These are phyloP conservation scores for Sebastes vulpes DNA, from an alignment of 2,797 vertebrate genomes.

Conservation along the genomic window DNA sequence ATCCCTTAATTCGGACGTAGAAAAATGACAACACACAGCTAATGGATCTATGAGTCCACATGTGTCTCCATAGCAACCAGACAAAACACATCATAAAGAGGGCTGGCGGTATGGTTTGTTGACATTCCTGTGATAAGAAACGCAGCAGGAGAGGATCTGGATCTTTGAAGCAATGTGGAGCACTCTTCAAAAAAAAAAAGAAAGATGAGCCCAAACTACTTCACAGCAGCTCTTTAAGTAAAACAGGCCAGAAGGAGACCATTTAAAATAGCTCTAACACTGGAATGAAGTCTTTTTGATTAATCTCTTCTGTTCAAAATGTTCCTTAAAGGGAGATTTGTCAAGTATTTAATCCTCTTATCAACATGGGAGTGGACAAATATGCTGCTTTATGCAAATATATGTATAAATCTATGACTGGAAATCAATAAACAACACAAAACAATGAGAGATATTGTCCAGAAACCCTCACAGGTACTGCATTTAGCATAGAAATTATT, in stretches of 20 bases:
- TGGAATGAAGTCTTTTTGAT: not conserved
- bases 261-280: not conserved
- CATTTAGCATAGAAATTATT: no score
- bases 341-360: no score
- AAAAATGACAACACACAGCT: not conserved
- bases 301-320: no score
- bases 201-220: not conserved
- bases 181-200: not conserved
- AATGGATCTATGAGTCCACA: not conserved
- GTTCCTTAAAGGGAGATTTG: no score
- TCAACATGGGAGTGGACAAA: no score
- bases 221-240: conserved; percentile 14
- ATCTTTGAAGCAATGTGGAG: not conserved
- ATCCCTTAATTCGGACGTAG: not conserved
- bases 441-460: no score
- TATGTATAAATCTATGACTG: no score
- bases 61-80: not conserved
- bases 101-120: not conserved
- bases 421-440: no score
- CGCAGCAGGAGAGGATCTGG: not conserved
- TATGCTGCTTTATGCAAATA: no score
- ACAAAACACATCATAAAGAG: conserved; percentile 28
- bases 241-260: not conserved
- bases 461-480: no score
- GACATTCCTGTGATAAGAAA: conserved; percentile 43